Percentiles rank a stretch among this genome's conserved stretches.
Conservation (phyloP, 2,797 vertebrate species). For the Mionectes olivaceus region DNA sequence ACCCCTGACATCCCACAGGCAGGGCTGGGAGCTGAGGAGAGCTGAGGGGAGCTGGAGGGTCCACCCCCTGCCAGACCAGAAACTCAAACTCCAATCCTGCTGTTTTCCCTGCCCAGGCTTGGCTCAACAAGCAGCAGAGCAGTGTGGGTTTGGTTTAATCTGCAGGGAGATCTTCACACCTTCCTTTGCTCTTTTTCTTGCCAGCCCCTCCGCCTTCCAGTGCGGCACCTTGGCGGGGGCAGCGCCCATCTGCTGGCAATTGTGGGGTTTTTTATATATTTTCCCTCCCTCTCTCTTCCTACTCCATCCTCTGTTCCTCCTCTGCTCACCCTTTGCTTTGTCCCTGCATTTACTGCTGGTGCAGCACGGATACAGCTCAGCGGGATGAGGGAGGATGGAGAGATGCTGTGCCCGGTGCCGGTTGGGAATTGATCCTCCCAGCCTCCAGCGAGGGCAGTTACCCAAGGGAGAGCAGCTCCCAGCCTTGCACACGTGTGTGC, state of each 20-base stretch:
- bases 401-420: background rate
- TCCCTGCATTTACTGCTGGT: rapidly evolving
- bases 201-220: background rate
- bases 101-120: background rate
- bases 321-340: background rate
- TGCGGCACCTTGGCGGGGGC: background rate
- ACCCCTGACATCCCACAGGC: rapidly evolving
- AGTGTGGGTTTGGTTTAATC: background rate
- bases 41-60: rapidly evolving
- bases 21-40: background rate
- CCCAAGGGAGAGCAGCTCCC: background rate
- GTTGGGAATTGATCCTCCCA: background rate
- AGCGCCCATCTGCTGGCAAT: conserved; percentile 43
- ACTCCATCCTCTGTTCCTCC: background rate
- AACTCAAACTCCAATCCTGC: rapidly evolving
- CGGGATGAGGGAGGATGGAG: background rate
- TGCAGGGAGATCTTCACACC: conserved; percentile 52
- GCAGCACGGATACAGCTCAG: background rate
- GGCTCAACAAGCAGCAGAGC: background rate
- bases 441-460: background rate
- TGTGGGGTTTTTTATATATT: background rate
- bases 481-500: background rate
- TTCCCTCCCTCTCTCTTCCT: background rate
- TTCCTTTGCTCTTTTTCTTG: conserved; percentile 41
- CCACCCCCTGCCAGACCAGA: background rate